Conservation (phyloP, 2,888 invertebrate genomes). For the Cephus sareptanus region DNA sequence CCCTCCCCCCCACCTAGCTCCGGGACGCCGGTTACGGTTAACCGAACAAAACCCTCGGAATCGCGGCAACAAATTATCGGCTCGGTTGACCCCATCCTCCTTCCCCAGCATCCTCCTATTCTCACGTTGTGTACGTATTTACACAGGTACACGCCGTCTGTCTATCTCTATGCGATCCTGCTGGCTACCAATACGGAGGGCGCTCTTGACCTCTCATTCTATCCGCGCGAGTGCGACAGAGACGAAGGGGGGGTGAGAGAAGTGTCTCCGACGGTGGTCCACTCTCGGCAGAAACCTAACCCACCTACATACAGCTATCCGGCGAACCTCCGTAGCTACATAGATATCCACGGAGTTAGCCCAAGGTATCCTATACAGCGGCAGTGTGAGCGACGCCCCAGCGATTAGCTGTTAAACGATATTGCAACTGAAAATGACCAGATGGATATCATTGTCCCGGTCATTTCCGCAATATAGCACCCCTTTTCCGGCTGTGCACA, state of each 20-base stretch:
- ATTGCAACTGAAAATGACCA: constrained; percentile 12
- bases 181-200: background rate
- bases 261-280: constrained; percentile 9
- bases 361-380: constrained; percentile 13
- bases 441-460: background rate
- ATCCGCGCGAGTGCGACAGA: background rate
- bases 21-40: constrained; percentile 51
- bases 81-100: constrained; percentile 38
- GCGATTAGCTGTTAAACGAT: constrained; percentile 29
- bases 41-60: constrained; percentile 51
- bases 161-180: background rate
- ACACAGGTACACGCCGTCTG: background rate
- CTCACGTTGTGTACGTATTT: background rate
- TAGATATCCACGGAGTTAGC: background rate
- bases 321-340: background rate
- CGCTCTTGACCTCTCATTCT: background rate
- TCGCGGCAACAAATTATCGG: constrained; percentile 50
- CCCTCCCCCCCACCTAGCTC: constrained; percentile 38
- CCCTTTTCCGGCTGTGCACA: background rate
- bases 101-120: background rate
- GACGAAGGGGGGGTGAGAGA: background rate
- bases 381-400: constrained; percentile 24
- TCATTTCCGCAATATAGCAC: background rate
- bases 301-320: background rate
- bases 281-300: constrained; percentile 1